phyloP scores from a whole-genome alignment of 1,140 invertebrate species.

The Lithobius niger region DNA sequence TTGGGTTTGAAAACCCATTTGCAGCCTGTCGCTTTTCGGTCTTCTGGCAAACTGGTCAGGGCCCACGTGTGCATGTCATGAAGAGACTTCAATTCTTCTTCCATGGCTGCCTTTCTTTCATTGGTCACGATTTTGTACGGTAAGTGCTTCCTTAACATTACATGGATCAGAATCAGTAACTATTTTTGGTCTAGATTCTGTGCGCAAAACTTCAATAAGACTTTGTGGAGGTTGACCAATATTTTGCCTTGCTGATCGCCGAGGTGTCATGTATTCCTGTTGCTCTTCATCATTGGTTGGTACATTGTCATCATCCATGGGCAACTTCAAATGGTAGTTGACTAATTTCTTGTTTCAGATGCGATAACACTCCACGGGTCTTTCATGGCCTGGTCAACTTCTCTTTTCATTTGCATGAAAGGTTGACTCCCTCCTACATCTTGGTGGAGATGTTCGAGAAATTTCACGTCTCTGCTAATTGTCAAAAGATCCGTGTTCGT shows the following conservation, averaged over 20 bases:
- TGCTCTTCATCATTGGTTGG: background rate
- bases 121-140: background rate
- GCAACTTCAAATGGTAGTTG: background rate
- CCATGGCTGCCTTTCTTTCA: constrained; percentile 12
- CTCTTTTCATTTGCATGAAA: no score
- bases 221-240: background rate
- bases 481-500: background rate
- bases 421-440: no score
- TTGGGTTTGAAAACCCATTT: constrained; percentile 13
- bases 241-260: background rate
- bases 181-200: no score
- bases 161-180: no score
- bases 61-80: constrained; percentile 14
- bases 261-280: background rate
- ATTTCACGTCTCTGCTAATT: background rate
- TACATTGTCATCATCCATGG: background rate
- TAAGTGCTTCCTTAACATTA: constrained; percentile 1
- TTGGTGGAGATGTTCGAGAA: no score
- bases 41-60: background rate
- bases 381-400: no score
- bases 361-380: no score
- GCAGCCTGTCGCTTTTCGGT: background rate
- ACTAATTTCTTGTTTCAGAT: no score
- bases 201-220: background rate
- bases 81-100: constrained; percentile 12